Conservation (phyloP, 2,888 invertebrate genomes). For the Zelleria hepariella region DNA sequence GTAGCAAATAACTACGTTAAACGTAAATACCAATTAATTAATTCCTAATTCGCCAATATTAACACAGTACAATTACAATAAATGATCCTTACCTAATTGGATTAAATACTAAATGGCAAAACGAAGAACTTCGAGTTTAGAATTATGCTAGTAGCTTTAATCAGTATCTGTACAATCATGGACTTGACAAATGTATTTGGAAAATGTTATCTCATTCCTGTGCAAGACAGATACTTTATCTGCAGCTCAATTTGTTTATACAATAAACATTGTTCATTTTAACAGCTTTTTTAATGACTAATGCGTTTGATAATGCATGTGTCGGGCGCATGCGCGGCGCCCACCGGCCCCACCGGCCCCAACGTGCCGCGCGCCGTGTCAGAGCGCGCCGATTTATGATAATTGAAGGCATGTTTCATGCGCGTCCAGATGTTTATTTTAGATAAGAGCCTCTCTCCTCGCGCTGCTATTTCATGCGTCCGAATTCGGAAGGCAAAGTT, state of each 20-base stretch:
- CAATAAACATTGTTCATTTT: neutral
- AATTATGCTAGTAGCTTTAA: no score
- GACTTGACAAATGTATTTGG: no score
- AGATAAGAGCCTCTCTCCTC: conserved; percentile 50
- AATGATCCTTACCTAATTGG: no score
- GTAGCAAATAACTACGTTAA: no score
- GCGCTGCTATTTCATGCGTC: conserved; percentile 66
- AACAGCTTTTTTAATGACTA: conserved; percentile 5
- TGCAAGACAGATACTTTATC: neutral
- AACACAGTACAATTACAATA: no score
- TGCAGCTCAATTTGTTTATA: neutral
- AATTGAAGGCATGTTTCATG: conserved; percentile 71
- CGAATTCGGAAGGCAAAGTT: no score
- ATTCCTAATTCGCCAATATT: no score
- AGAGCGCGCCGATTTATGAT: conserved; percentile 66
- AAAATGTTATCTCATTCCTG: neutral
- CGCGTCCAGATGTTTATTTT: conserved; percentile 70
- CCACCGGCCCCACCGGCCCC: conserved; percentile 1
- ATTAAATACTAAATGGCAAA: no score
- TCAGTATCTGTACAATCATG: no score
- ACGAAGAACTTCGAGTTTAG: no score
- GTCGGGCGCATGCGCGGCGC: neutral
- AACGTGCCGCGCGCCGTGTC: neutral
- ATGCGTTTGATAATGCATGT: neutral
- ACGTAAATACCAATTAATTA: no score